Percentiles rank a stretch among this genome's conserved stretches.
These are phyloP conservation scores for Gorsachius magnificus DNA, from an alignment of 2,797 vertebrate species.

Conservation along the genomic window DNA sequence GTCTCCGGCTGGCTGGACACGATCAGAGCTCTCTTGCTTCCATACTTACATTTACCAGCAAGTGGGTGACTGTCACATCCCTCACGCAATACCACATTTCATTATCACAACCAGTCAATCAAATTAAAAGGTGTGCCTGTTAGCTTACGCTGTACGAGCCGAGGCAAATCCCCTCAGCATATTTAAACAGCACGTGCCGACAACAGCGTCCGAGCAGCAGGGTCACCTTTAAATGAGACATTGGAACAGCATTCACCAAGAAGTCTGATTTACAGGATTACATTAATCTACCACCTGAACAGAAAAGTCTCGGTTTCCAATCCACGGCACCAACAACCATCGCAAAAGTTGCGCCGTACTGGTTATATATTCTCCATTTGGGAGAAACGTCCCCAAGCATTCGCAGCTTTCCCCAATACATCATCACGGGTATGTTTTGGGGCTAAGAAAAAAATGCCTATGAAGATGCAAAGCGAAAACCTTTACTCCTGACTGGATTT, in stretches of 20 bases:
- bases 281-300: neutral
- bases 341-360: neutral
- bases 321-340: neutral
- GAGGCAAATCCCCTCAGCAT: slow-evolving; percentile 7
- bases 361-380: neutral
- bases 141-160: neutral
- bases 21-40: neutral
- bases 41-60: neutral
- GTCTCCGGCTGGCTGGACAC: neutral
- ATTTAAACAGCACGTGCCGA: neutral
- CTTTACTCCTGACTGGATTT: slow-evolving; percentile 4
- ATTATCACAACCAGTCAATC: neutral
- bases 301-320: neutral
- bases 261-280: neutral
- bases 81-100: neutral
- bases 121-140: neutral
- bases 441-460: neutral
- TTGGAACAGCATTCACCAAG: neutral
- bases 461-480: slow-evolving; percentile 13
- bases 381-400: neutral
- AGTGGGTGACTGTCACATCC: neutral
- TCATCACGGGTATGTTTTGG: rapidly evolving
- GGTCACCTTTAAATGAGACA: slow-evolving; percentile 24
- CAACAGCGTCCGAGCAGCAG: neutral
- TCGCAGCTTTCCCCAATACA: neutral